These are phyloP conservation scores for Myotis yumanensis DNA, from an alignment of 2,113 vertebrate genomes.

Conservation along the genomic window DNA sequence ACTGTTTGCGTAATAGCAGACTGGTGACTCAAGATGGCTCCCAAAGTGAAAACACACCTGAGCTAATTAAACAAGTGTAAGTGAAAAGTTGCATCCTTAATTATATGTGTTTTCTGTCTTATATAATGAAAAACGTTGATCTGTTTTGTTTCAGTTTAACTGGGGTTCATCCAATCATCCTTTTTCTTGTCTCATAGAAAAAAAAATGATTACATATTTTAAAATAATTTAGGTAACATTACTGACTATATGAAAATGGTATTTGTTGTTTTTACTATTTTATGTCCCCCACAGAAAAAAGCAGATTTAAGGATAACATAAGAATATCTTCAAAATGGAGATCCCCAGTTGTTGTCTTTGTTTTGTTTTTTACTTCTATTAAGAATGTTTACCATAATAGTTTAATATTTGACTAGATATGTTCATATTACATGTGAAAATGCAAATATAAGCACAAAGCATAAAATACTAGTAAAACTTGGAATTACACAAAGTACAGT, in stretches of 20 bases:
- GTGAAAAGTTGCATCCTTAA: neutral
- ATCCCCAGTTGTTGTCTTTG: neutral
- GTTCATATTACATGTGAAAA: neutral
- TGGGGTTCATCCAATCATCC: neutral
- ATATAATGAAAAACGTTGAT: neutral
- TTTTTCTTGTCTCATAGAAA: neutral
- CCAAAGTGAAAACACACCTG: neutral
- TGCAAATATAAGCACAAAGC: neutral
- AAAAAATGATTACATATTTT: neutral
- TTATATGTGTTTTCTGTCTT: neutral
- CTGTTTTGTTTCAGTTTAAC: neutral
- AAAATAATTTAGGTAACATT: neutral
- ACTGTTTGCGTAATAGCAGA: constrained; percentile 26
- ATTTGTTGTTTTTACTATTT: neutral
- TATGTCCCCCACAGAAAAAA: neutral
- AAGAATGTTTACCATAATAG: neutral
- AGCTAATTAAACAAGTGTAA: neutral
- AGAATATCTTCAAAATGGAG: neutral
- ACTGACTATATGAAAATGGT: neutral
- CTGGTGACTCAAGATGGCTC: neutral
- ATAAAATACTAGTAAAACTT: neutral
- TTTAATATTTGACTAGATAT: neutral
- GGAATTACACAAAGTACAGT: neutral
- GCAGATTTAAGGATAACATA: neutral
- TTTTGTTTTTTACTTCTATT: neutral